A percentile compares a stretch with the other conserved stretches of the same genome.
These are phyloP conservation scores for Gymnocypris eckloni DNA, from an alignment of 2,797 vertebrate species.

Conservation along the genomic window DNA sequence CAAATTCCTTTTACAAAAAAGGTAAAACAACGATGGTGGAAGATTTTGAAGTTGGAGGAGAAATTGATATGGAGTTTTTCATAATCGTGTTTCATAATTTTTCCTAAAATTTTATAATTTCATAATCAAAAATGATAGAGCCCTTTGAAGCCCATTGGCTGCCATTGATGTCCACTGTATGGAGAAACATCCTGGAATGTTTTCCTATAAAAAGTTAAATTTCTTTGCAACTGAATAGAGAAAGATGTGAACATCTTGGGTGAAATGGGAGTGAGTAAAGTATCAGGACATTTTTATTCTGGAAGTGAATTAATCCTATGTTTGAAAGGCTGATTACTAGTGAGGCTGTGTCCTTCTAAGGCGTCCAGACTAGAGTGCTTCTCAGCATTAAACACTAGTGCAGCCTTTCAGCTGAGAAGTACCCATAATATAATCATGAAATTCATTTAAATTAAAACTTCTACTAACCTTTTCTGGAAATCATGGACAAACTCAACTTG, in stretches of 20 bases:
- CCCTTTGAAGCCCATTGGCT: too few relatives aligned
- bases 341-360: not conserved
- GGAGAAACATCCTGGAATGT: not conserved
- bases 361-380: not conserved
- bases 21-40: too few relatives aligned
- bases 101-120: too few relatives aligned
- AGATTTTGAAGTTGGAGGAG: too few relatives aligned
- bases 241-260: not conserved
- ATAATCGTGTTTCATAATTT: too few relatives aligned
- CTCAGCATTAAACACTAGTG: not conserved
- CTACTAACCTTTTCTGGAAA: conserved; percentile 48
- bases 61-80: too few relatives aligned
- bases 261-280: not conserved
- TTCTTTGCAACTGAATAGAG: not conserved
- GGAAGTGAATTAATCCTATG: not conserved
- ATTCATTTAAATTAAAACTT: not conserved
- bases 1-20: too few relatives aligned
- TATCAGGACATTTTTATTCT: not conserved
- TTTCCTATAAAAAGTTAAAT: too few relatives aligned
- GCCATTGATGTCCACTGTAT: too few relatives aligned
- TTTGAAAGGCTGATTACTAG: not conserved
- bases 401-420: not conserved
- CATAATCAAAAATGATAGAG: too few relatives aligned
- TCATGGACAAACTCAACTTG: conserved; percentile 12
- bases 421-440: not conserved